Base-by-base conservation (phyloP, 2,797 vertebrate species). In the Syndactyla subalaris region DNA sequence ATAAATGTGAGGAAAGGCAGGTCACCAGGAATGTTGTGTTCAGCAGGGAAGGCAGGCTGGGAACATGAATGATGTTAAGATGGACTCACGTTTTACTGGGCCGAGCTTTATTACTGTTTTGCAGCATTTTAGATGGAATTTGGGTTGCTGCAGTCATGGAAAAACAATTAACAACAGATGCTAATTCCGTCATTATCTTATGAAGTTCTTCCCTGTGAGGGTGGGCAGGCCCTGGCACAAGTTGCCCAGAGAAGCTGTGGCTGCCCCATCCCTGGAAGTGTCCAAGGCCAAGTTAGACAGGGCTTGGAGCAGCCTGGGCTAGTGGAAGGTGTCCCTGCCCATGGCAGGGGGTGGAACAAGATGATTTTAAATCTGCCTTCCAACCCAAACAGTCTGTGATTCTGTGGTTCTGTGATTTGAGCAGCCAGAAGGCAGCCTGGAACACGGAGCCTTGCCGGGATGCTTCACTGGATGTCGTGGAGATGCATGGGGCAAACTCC, bases 381-480 rank as follows among this genome's bases (percentile, higher is more conserved):
- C 7, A 65, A 38, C 16, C 26, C 15, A 72, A 45, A 51, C 58
- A 72, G 23, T 72, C 18, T 79, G 43, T 6, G 58, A 51, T 65
- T 65, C 43, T 36, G 18, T 58, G 58, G 15, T 49, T 78, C 43
- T 51, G 3, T 36, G 58, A n/a, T 61, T 4, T 43, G 41, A 55
- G 19, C 51, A 16, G 29, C 8, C 55, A 59, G 49, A 58, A 92
- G 62, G 32, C 54, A 67, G 62, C 23, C 41, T 43, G 43, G 61
- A 51, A 12, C 48, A 52, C 3, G 1, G 22, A 7, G 27, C 27
- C 7, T 65, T 9, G 70, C 43, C 1, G 1, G 38, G 48, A 8
- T 39, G 21, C 61, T 22, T 55, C 1, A 1, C 14, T 54, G 54
- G 51, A 38, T 23, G 21, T 29, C 1, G 0, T 34, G 72, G 39